Base-by-base conservation (phyloP, 1,140 invertebrate species). In the Lucilia sericata region DNA sequence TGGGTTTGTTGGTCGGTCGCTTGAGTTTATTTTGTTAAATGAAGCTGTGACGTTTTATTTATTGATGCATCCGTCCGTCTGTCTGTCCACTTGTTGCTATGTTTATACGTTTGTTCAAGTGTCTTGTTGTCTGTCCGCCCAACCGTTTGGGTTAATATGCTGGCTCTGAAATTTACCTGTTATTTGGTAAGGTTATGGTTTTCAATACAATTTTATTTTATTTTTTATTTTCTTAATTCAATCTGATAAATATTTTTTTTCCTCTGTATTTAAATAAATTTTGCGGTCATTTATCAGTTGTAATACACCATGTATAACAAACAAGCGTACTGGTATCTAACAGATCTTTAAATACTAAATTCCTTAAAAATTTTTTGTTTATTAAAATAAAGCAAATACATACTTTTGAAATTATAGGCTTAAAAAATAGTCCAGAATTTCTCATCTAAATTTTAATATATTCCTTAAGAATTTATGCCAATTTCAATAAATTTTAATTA, bases 141-240 rank as follows among this genome's bases (percentile, higher is more conserved):
- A 1, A 42, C 42, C 55, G 13, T 17, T 60, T 60, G 55, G 55
- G 55, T 60, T 60, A 60, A 60, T 60, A n/a, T 60, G n/a, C 14
- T 60, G 14, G 14, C 14, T 60, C 13, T 60, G 55, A 60, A 60
- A 17, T 60, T 60, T 60, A 60, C 55, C 55, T 60, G 55, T 60
- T 60, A 60, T 60, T 60, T 60, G 55, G 55, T 60, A 60, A 60
- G 55, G 55, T 60, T 60, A 60, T 60, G 55, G 55, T 60, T 60
- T 17, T 42, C 5, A 42, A 42, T 42, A 42, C 5, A 42, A 8
- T 42, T 42, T 42, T 30, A 30, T 30, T 30, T 30, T 30, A 30
- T 30, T 42, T 42, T 42, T 42, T 10, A 42, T 10, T 42, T 10
- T 42, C 42, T 42, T 10, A 42, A 42, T 42, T 42, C 5, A 42